Evolutionary conservation across 2,888 invertebrate genomes (phyloP), one percentile per base, ranked within the genome.

Genomic region (Herminia tarsipennalis): DNA sequence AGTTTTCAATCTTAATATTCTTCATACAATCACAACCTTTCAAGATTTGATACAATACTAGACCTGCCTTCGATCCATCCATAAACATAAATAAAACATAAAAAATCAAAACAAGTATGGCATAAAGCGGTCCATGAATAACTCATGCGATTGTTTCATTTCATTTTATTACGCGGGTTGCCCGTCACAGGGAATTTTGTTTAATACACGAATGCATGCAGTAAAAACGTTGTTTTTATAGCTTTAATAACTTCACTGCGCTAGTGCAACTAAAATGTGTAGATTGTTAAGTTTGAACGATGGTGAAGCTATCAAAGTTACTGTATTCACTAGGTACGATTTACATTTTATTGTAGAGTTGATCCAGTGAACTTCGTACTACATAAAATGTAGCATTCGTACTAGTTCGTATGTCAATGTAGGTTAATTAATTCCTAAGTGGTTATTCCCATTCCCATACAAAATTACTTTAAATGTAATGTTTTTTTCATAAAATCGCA

Each of bases 91-190:
- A 43, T 35, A 49, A 38, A 28, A 30, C 30, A 43, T 42, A 41
- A 32, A 48, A 35, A 48, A 35, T 25, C 27, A 41, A 39, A 46
- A 36, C 60, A 45, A 52, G 39, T 53, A 42, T 50, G 69, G 81
- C 82, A 85, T 83, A 77, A 81, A 63, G 52, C 76, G 58, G 65
- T 78, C 78, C 81, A 62, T 73, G 69, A 85, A 88, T 88, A 88
- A 88, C 88, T 88, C 88, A 87, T 73, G 58, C 81, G 76, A 87
- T 86, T 85, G 86, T 87, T 86, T 86, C 85, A 87, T 88, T 84
- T 78, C 81, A 85, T 87, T 88, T 86, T 86, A 87, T 88, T 84
- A 83, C 80, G 59, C 77, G 61, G 76, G 68, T 73, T 76, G 78
- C 81, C 81, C 72, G 84, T 84, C 85, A 84, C 75, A 60, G 66